These are phyloP conservation scores for Drosophila repleta DNA, from an alignment of 1,140 invertebrate species.

Conservation along the genomic window DNA sequence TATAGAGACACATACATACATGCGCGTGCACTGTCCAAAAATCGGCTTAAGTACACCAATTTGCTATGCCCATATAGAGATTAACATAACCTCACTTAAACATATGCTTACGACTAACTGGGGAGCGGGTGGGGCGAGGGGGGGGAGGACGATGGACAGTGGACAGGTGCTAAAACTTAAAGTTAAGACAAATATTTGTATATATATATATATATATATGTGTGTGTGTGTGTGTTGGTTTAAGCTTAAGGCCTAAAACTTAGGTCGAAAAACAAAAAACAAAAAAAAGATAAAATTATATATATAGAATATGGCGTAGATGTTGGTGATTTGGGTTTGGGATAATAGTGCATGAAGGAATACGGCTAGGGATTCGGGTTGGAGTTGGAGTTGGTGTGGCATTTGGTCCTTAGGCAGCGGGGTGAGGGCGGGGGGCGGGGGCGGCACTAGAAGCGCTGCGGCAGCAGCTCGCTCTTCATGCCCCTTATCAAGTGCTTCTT, in stretches of 20 bases:
- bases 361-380: background rate
- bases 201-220: too few species aligned
- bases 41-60: slow-evolving; percentile 29
- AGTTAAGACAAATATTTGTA: too few species aligned
- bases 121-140: slow-evolving; percentile 1
- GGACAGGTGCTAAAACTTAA: background rate
- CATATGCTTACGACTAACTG: slow-evolving; percentile 45
- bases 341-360: too few species aligned
- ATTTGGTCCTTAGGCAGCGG: background rate
- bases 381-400: background rate
- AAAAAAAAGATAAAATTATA: slow-evolving; percentile 4
- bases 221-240: too few species aligned
- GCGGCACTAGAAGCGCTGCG: slow-evolving; percentile 62
- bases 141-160: background rate
- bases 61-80: slow-evolving; percentile 33
- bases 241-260: slow-evolving; percentile 2
- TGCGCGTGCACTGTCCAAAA: slow-evolving; percentile 25
- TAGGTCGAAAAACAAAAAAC: slow-evolving; percentile 11
- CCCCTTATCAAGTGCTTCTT: slow-evolving; percentile 76
- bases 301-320: background rate
- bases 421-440: background rate
- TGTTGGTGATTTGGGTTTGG: background rate
- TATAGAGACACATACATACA: slow-evolving; percentile 1
- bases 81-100: slow-evolving; percentile 74
- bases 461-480: slow-evolving; percentile 65